These are phyloP conservation scores for Cheirogaleus major DNA, from an alignment of 2,797 vertebrate species.

Conservation along the genomic window DNA sequence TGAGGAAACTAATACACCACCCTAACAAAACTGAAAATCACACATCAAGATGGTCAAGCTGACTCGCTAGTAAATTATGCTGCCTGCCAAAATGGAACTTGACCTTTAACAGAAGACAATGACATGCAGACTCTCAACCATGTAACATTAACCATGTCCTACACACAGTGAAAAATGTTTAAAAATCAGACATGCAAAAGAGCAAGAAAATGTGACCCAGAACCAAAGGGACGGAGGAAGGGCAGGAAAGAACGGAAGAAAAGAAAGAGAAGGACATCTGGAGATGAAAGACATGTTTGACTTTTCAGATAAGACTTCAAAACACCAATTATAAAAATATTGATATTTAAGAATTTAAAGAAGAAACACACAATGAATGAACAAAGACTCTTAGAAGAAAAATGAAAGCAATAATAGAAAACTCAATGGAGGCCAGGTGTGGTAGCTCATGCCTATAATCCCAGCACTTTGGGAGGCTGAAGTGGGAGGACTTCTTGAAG, in stretches of 20 bases:
- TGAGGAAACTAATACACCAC: background rate
- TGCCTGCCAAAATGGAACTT: background rate
- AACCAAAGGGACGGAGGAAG: no score
- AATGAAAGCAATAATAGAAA: background rate
- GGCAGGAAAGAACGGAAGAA: no score
- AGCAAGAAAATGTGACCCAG: background rate
- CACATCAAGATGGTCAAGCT: background rate
- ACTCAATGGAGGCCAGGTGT: background rate
- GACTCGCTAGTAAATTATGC: background rate
- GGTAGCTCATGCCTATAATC: background rate
- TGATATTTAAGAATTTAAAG: background rate
- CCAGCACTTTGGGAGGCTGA: background rate
- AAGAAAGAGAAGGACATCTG: accelerated
- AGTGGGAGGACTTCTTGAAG: background rate
- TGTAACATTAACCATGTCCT: background rate
- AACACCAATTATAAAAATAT: background rate
- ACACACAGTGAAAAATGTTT: background rate
- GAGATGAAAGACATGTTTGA: background rate
- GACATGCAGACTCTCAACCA: background rate
- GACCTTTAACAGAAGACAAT: background rate
- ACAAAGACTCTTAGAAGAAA: background rate
- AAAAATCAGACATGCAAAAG: background rate
- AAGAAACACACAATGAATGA: background rate
- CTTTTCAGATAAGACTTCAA: background rate
- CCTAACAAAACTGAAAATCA: background rate